Evolutionary conservation across 2,113 vertebrate species (phyloP).

Genomic region (Opisthocomus hoazin): DNA sequence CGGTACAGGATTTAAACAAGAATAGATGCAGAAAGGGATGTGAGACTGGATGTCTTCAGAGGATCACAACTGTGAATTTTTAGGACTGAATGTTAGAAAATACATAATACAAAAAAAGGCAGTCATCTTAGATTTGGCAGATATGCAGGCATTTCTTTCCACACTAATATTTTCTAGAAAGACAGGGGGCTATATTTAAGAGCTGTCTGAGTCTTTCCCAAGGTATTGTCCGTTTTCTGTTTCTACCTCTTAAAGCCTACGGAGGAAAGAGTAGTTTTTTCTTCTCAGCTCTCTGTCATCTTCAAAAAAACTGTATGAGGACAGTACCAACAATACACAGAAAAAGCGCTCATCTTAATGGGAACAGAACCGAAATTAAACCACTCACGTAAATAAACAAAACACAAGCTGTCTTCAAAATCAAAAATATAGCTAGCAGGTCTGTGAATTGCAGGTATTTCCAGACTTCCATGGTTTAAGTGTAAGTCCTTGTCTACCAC

Average conservation of each 20-base stretch:
- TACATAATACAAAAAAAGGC: not conserved
- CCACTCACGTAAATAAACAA: not conserved
- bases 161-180: not conserved
- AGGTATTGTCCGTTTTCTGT: not conserved
- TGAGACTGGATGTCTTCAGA: not conserved
- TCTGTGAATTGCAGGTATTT: not conserved
- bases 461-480: not conserved
- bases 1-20: not conserved
- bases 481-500: not conserved
- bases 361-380: not conserved
- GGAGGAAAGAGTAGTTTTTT: not conserved
- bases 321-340: not conserved
- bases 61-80: not conserved
- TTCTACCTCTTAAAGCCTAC: not conserved
- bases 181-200: not conserved
- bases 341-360: not conserved
- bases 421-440: fast-evolving
- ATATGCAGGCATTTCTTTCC: not conserved
- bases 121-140: not conserved
- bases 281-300: not conserved
- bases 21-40: not conserved
- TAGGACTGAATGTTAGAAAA: not conserved
- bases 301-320: not conserved
- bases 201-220: not conserved
- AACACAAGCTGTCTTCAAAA: not conserved